Evolutionary conservation across 35 echinoderm and acorn worm genomes (phyloP).

Genomic region (Patiria miniata): DNA sequence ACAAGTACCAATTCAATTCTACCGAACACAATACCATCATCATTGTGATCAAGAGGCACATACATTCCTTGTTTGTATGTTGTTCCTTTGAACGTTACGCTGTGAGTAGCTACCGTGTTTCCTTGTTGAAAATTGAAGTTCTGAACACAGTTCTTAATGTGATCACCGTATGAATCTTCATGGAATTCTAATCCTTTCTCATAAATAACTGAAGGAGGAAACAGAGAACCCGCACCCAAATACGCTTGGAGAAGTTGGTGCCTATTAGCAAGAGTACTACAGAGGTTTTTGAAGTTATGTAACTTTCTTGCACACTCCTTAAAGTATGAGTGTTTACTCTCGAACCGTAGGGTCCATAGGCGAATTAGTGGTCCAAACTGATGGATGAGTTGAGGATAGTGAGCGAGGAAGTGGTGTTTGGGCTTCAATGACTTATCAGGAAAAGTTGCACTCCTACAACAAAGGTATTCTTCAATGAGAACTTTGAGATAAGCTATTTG

Average conservation of each 20-base stretch:
- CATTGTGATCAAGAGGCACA: conserved; percentile 23
- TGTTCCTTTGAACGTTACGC: background rate
- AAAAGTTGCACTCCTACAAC: background rate
- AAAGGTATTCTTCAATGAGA: conserved; percentile 63
- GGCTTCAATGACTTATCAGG: background rate
- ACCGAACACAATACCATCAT: background rate
- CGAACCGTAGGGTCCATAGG: conserved; percentile 65
- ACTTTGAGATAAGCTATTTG: conserved; percentile 47
- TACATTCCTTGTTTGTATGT: conserved; percentile 1
- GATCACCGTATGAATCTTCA: background rate
- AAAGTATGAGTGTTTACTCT: conserved; percentile 71
- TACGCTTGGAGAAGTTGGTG: conserved; percentile 69
- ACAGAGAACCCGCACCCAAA: background rate
- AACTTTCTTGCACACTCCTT: conserved; percentile 34
- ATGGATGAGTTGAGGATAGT: conserved; percentile 64
- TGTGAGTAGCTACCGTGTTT: background rate
- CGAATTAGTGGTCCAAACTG: conserved; percentile 68
- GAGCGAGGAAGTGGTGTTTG: conserved; percentile 68
- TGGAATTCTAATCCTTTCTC: background rate
- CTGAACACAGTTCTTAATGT: background rate
- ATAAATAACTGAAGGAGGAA: background rate
- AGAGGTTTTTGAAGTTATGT: conserved; percentile 65
- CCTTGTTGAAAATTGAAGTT: background rate
- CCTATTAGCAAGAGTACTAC: conserved; percentile 40
- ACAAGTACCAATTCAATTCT: conserved; percentile 14